These are phyloP conservation scores for Prenolepis imparis DNA, from an alignment of 2,888 invertebrate species.

Conservation along the genomic window DNA sequence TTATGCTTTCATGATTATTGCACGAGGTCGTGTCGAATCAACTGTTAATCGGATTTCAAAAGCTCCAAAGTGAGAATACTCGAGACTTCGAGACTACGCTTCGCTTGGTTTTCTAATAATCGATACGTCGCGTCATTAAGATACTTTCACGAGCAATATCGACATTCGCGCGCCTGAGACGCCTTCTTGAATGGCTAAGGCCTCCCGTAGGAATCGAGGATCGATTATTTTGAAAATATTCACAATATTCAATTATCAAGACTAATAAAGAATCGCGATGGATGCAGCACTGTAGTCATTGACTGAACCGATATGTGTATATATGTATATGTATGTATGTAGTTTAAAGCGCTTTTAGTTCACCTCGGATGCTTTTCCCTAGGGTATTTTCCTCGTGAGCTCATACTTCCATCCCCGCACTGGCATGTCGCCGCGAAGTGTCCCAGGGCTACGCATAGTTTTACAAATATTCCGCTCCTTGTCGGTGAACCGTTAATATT, in stretches of 20 bases:
- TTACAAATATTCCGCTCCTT: conserved; percentile 83
- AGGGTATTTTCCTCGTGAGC: conserved; percentile 80
- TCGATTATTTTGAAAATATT: conserved; percentile 48
- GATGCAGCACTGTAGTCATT: conserved; percentile 7
- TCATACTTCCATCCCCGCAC: conserved; percentile 76
- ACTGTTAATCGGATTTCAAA: conserved; percentile 35
- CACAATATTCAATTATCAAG: conserved; percentile 51
- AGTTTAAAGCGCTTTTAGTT: conserved; percentile 79
- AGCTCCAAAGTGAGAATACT: conserved; percentile 23
- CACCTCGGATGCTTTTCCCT: conserved; percentile 72
- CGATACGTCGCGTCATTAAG: conserved; percentile 43
- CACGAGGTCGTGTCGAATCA: conserved; percentile 2
- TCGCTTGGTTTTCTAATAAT: conserved; percentile 17
- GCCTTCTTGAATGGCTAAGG: conserved; percentile 34
- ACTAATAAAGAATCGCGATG: neutral
- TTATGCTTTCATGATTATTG: conserved; percentile 11
- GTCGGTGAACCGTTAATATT: conserved; percentile 78
- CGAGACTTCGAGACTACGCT: neutral
- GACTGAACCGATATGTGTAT: conserved; percentile 23
- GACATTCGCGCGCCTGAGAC: conserved; percentile 24
- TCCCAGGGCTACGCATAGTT: conserved; percentile 82
- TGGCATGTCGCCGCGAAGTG: conserved; percentile 75
- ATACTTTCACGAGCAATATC: conserved; percentile 40
- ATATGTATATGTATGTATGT: conserved; percentile 34
- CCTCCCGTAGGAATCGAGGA: neutral